phyloP scores from a whole-genome alignment of 2,113 vertebrate species.

The Dermatemys mawii region DNA sequence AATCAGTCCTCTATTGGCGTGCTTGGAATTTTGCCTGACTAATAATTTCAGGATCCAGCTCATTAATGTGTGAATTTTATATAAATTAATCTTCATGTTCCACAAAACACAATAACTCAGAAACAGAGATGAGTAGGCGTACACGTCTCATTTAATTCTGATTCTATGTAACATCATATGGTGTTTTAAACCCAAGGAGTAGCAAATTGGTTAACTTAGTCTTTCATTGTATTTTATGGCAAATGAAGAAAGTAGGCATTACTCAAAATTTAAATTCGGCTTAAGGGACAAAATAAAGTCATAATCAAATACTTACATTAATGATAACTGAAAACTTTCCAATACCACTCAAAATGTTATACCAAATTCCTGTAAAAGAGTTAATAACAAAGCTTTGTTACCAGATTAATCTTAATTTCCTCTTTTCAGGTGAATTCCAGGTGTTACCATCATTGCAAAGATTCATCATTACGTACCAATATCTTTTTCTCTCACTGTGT shows the following conservation, averaged over 20 bases:
- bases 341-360: constrained; percentile 94
- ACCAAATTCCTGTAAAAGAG: constrained; percentile 93
- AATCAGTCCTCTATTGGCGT: background rate
- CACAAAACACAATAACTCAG: background rate
- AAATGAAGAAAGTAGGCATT: background rate
- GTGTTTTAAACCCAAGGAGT: background rate
- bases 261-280: background rate
- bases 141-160: background rate
- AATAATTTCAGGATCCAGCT: background rate
- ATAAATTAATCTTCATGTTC: background rate
- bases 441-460: background rate
- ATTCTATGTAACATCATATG: background rate
- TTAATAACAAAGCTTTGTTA: constrained; percentile 6
- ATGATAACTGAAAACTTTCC: constrained; percentile 99
- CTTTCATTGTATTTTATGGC: background rate
- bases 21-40: background rate
- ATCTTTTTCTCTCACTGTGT: constrained; percentile 93
- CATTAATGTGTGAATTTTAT: background rate
- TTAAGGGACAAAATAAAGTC: background rate
- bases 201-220: background rate
- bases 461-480: constrained; percentile 84
- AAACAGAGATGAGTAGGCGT: background rate
- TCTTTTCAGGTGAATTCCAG: background rate
- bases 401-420: background rate
- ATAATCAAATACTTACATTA: constrained; percentile 88